Evolutionary conservation across 2,888 invertebrate genomes (phyloP).

Genomic region (Mesorhabditis belari): DNA sequence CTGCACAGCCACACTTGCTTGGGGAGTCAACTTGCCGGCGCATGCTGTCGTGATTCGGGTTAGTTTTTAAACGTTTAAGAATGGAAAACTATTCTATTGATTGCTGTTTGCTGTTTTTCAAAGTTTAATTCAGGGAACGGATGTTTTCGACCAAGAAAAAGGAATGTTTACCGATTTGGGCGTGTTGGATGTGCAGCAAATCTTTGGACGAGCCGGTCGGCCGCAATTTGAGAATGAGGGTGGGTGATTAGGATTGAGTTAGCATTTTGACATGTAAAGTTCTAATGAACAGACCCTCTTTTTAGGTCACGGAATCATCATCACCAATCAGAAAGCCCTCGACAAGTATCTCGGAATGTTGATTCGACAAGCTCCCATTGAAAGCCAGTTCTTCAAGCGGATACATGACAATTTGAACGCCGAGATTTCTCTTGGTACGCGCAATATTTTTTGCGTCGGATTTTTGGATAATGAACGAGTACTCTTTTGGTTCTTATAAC

Average conservation of each 20-base stretch:
- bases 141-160: slow-evolving; percentile 90
- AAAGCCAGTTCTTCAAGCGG: slow-evolving; percentile 85
- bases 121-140: slow-evolving; percentile 72
- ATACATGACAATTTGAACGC: slow-evolving; percentile 95
- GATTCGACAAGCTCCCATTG: slow-evolving; percentile 94
- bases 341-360: slow-evolving; percentile 81
- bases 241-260: neutral
- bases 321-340: slow-evolving; percentile 83
- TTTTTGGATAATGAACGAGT: neutral
- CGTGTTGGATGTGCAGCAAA: slow-evolving; percentile 92
- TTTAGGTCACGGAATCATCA: slow-evolving; percentile 78
- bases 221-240: slow-evolving; percentile 80
- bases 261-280: neutral
- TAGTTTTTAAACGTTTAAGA: slow-evolving; percentile 38
- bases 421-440: slow-evolving; percentile 64
- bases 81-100: neutral
- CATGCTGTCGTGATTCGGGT: slow-evolving; percentile 92
- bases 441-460: slow-evolving; percentile 64
- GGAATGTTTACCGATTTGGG: slow-evolving; percentile 89
- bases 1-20: slow-evolving; percentile 94
- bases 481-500: neutral
- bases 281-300: slow-evolving; percentile 61
- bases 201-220: slow-evolving; percentile 85
- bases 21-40: slow-evolving; percentile 98
- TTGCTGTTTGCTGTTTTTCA: slow-evolving; percentile 3